Evolutionary conservation across 2,797 vertebrate genomes (phyloP).

Genomic region (Falco berigora): DNA sequence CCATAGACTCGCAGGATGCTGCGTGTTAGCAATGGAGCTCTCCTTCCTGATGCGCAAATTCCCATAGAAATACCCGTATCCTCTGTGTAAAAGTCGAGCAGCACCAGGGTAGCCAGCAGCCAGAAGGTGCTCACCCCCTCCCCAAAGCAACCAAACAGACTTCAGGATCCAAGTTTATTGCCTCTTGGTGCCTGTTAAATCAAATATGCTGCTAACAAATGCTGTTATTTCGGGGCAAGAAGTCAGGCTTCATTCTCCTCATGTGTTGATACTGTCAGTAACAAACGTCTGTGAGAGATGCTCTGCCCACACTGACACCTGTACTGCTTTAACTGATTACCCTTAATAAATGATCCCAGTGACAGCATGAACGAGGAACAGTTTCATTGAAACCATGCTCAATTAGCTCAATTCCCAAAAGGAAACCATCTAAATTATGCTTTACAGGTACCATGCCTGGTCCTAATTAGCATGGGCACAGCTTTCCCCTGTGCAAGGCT

Average conservation of each 20-base stretch:
- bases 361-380: neutral
- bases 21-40: neutral
- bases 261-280: fast-evolving
- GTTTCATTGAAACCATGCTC: neutral
- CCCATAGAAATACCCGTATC: neutral
- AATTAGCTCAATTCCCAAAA: neutral
- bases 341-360: neutral
- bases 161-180: neutral
- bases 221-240: fast-evolving
- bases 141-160: fast-evolving
- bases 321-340: neutral
- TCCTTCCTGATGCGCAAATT: neutral
- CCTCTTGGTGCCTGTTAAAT: neutral
- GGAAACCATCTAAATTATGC: constrained; percentile 4
- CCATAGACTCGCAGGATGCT: neutral
- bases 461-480: neutral
- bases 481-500: neutral
- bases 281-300: neutral
- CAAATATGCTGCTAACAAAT: neutral
- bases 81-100: neutral
- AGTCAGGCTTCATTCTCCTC: neutral
- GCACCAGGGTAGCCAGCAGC: neutral
- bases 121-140: neutral
- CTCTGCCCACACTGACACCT: neutral
- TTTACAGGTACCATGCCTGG: neutral